Evolutionary conservation across 2,113 vertebrate genomes (phyloP).

Genomic region (Lepus timidus): DNA sequence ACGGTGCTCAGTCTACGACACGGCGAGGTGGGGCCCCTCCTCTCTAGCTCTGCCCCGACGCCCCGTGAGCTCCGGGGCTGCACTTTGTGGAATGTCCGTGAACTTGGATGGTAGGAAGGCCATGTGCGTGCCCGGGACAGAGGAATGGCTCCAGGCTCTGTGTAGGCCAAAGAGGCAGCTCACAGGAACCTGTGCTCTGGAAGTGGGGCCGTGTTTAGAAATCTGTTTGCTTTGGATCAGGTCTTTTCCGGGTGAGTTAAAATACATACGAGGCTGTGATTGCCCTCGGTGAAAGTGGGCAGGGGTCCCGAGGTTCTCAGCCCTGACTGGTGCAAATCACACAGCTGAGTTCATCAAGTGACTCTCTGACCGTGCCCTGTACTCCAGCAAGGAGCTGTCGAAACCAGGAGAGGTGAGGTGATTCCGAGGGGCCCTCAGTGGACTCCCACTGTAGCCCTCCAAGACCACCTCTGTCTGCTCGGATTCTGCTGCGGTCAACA

Average conservation of each 20-base stretch:
- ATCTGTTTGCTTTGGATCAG: background rate
- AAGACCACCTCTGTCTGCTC: background rate
- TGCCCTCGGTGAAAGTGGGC: background rate
- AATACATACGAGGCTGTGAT: background rate
- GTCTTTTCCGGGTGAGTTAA: too few species aligned
- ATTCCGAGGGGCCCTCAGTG: background rate
- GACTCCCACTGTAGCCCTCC: too few species aligned
- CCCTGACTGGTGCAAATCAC: fast-evolving
- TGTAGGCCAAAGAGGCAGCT: background rate
- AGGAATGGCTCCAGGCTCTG: background rate
- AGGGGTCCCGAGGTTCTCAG: too few species aligned
- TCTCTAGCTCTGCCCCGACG: background rate
- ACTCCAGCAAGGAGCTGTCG: background rate
- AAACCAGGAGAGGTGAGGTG: background rate
- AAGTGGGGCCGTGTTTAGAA: background rate
- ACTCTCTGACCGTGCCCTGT: too few species aligned
- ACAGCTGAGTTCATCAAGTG: too few species aligned
- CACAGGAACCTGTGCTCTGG: background rate
- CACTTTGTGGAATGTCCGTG: background rate
- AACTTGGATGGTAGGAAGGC: background rate
- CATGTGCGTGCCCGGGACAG: too few species aligned
- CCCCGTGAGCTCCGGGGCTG: too few species aligned
- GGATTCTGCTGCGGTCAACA: background rate
- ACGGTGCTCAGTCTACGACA: fast-evolving
- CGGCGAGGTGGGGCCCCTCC: background rate